phyloP scores from a whole-genome alignment of 2,888 invertebrate species.

The Hypsopygia costalis region DNA sequence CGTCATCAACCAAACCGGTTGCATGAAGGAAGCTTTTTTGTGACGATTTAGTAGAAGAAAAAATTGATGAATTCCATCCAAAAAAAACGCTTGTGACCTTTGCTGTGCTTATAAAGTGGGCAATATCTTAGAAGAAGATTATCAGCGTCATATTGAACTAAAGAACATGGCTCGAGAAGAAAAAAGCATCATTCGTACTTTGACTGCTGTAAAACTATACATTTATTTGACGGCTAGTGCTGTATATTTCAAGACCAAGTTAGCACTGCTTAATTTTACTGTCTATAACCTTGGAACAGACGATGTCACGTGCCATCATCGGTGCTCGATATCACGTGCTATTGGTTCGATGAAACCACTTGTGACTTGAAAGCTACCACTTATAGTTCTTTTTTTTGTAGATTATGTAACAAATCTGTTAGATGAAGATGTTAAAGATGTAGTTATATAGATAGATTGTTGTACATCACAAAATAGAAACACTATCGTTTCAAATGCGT shows the following conservation, averaged over 20 bases:
- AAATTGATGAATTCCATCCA: no score
- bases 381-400: slow-evolving; percentile 21
- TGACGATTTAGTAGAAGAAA: no score
- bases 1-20: no score
- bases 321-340: no score
- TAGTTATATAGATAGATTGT: slow-evolving; percentile 28
- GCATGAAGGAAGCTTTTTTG: no score
- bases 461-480: slow-evolving; percentile 30
- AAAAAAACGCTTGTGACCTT: no score
- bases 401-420: slow-evolving; percentile 24
- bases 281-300: slow-evolving; percentile 25
- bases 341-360: slow-evolving; percentile 29
- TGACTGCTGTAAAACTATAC: slow-evolving; percentile 29
- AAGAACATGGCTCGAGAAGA: no score
- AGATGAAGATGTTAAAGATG: slow-evolving; percentile 19
- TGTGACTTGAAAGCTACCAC: slow-evolving; percentile 18
- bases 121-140: no score
- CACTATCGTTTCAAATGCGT: slow-evolving; percentile 24
- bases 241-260: no score
- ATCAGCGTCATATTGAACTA: no score
- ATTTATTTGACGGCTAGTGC: slow-evolving; percentile 27
- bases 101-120: no score
- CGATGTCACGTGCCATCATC: slow-evolving; percentile 13
- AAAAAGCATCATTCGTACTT: slow-evolving; percentile 11
- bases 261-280: slow-evolving; percentile 30